A percentile compares a stretch with the other conserved stretches of the same genome.
These are phyloP conservation scores for Eulemur rubriventer DNA, from an alignment of 2,797 vertebrate species.

Conservation along the genomic window DNA sequence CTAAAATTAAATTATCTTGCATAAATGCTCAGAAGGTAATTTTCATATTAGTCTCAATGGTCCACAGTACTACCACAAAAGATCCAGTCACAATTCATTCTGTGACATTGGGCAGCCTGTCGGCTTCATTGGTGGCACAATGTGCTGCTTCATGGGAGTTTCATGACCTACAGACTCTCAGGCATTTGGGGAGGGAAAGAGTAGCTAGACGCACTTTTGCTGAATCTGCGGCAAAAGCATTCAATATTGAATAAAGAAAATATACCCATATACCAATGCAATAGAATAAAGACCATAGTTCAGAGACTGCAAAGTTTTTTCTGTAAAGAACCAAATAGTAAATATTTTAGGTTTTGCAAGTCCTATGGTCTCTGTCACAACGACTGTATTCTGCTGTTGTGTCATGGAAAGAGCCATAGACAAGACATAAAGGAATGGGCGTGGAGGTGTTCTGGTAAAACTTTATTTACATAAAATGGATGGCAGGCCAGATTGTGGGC, in stretches of 20 bases:
- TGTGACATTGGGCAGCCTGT: slow-evolving; percentile 64
- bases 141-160: slow-evolving; percentile 72
- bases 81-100: slow-evolving; percentile 80
- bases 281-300: slow-evolving; percentile 20
- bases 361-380: not conserved
- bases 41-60: slow-evolving; percentile 78
- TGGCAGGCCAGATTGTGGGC: not conserved
- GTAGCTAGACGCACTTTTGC: slow-evolving; percentile 59
- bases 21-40: slow-evolving; percentile 79
- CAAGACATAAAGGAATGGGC: not conserved
- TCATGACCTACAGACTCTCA: slow-evolving; percentile 76
- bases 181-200: not conserved
- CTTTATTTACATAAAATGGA: slow-evolving; percentile 23
- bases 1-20: slow-evolving; percentile 76
- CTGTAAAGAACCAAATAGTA: not conserved
- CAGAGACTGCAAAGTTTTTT: not conserved
- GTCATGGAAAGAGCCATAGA: not conserved
- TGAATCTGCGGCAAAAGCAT: slow-evolving; percentile 28
- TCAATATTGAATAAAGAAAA: slow-evolving; percentile 48
- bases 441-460: slow-evolving; percentile 6
- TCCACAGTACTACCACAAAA: slow-evolving; percentile 77
- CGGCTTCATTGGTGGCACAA: slow-evolving; percentile 45
- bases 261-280: not conserved
- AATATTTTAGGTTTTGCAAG: slow-evolving; percentile 34
- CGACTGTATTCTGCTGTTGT: not conserved